These are phyloP conservation scores for Amphipyra berbera DNA, from an alignment of 2,888 invertebrate genomes.

Conservation along the genomic window DNA sequence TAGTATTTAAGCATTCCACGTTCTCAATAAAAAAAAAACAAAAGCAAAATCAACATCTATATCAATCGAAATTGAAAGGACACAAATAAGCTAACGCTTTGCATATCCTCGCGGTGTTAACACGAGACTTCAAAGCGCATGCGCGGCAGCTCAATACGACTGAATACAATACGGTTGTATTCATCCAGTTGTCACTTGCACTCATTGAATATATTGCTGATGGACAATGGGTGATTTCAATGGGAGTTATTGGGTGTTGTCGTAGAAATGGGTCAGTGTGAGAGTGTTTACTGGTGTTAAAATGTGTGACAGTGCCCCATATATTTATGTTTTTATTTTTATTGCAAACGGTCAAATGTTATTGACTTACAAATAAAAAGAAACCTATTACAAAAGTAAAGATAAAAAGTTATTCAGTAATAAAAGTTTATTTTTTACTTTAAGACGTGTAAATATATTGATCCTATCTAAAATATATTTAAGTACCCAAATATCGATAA, in stretches of 20 bases:
- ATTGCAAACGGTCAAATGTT: too few relatives aligned
- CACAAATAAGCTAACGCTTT: conserved; percentile 55
- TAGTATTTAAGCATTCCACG: not conserved
- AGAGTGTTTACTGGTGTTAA: conserved; percentile 1
- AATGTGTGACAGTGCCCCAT: not conserved
- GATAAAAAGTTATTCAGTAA: too few relatives aligned
- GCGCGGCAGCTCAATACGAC: conserved; percentile 77
- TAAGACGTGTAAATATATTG: too few relatives aligned
- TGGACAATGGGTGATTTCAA: conserved; percentile 77
- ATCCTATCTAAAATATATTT: too few relatives aligned
- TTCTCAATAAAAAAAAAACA: not conserved
- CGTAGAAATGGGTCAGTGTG: conserved; percentile 42
- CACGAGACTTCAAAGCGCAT: conserved; percentile 58
- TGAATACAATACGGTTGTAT: conserved; percentile 76
- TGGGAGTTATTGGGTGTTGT: conserved; percentile 45
- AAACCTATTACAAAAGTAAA: too few relatives aligned
- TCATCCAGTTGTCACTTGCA: conserved; percentile 84
- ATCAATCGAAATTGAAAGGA: conserved; percentile 41
- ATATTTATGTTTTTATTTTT: too few relatives aligned
- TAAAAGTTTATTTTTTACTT: too few relatives aligned
- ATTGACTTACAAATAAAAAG: too few relatives aligned
- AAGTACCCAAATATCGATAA: too few relatives aligned
- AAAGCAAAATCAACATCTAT: conserved; percentile 23
- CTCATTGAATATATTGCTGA: conserved; percentile 80
- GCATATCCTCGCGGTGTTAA: conserved; percentile 56